Evolutionary conservation across 2,888 invertebrate genomes (phyloP), one percentile per base, ranked within the genome.

Genomic region (Perdita meconis): DNA sequence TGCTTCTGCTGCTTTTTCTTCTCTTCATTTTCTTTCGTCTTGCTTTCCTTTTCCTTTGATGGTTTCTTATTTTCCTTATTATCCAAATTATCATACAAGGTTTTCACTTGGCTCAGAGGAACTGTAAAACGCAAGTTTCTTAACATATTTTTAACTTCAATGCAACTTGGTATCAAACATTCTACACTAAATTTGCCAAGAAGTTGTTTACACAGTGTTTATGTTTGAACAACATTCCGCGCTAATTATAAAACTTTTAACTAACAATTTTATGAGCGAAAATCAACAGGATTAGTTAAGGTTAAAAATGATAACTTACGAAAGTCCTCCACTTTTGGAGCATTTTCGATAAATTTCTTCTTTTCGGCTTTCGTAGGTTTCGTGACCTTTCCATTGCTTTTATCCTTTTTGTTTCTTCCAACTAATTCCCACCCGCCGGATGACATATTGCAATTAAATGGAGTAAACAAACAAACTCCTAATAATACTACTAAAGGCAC

Each of bases 241-340:
- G 12, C 13, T 12, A 16, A 57, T 36, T 22, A 13, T 8, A 6
- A n/a, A 6, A 22, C 13, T 40, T 40, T 64, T 36, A 38, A 47
- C 30, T 36, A 36, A 42, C 8, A 44, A 6, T 63, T 59, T 16
- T 24, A 13, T 34, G 12, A 38, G 13, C 53, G 53, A n/a, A 66
- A 55, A 36, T 38, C 30, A 22, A 24, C 19, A 22, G 24, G 55
- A 12, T 57, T 68, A 8, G n/a, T 6, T 12, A 16, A 78, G 74
- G 64, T 72, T 75, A 61, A 72, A 42, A 40, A 8, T 24, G 26
- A 26, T 82, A 84, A 94, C 96, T 94, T 93, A 96, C 96, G 93
- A 89, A 96, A 94, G 92, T 96, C 96, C 90, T 96, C 96, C 80
- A 96, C 93, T 93, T 96, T 96, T 30, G 95, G 95, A 59, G 94